phyloP scores from a whole-genome alignment of 23 tunicate genomes.

The Corella eumyota region DNA sequence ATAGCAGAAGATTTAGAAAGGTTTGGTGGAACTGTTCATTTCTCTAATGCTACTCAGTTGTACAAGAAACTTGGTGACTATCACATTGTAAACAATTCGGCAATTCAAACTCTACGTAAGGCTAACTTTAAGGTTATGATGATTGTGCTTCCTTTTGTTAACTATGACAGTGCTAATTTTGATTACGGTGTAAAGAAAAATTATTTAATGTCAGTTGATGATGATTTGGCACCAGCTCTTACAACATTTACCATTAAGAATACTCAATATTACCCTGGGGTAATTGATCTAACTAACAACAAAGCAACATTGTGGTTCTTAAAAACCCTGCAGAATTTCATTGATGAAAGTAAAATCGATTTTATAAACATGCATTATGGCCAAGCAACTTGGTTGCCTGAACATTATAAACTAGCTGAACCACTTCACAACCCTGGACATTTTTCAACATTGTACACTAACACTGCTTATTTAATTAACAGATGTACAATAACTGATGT shows the following conservation, averaged over 20 bases:
- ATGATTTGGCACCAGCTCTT: slow-evolving; percentile 16
- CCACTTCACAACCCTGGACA: slow-evolving; percentile 32
- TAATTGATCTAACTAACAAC: slow-evolving; percentile 34
- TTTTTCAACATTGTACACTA: slow-evolving; percentile 46
- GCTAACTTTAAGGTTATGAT: slow-evolving; percentile 32
- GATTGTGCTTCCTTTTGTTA: slow-evolving; percentile 48
- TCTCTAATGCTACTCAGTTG: slow-evolving; percentile 10
- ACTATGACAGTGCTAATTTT: slow-evolving; percentile 38
- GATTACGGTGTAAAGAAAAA: slow-evolving; percentile 6
- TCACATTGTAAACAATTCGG: slow-evolving; percentile 10
- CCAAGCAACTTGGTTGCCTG: slow-evolving; percentile 56
- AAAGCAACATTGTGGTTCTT: slow-evolving; percentile 28
- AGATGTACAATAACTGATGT: slow-evolving; percentile 51
- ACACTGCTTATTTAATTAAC: slow-evolving; percentile 7
- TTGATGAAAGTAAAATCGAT: slow-evolving; percentile 1
- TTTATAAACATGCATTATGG: slow-evolving; percentile 36
- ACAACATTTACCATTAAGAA: slow-evolving; percentile 6
- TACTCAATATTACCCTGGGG: slow-evolving; percentile 18
- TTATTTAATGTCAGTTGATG: slow-evolving; percentile 9
- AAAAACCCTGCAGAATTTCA: neutral
- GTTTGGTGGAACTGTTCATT: slow-evolving; percentile 47
- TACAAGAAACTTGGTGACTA: slow-evolving; percentile 35
- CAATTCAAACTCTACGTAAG: slow-evolving; percentile 1
- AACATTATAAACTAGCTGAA: slow-evolving; percentile 7
- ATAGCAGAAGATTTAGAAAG: no score